phyloP scores from a whole-genome alignment of 2,888 invertebrate species.

The Monoplex corrugatus region DNA sequence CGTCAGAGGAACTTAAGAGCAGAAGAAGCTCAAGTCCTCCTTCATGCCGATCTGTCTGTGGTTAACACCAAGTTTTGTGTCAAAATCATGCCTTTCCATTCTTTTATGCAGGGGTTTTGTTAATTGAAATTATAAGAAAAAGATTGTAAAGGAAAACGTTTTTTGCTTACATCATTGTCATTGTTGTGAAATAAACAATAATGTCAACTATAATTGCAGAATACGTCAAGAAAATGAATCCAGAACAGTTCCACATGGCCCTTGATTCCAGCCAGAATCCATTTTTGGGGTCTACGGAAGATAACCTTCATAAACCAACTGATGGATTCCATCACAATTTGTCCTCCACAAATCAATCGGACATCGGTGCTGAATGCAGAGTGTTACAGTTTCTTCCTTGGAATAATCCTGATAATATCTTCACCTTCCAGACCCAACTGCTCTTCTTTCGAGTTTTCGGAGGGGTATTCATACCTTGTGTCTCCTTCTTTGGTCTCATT shows the following conservation, averaged over 20 bases:
- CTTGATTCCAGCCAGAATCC: not conserved
- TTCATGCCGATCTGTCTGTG: too few relatives aligned
- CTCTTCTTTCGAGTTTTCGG: not conserved
- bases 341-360: not conserved
- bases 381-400: constrained; percentile 1
- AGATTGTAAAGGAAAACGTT: too few relatives aligned
- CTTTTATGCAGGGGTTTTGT: too few relatives aligned
- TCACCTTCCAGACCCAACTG: not conserved
- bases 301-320: not conserved
- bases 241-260: not conserved
- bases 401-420: not conserved
- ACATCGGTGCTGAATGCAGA: not conserved
- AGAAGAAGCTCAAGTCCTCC: too few relatives aligned
- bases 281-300: too few relatives aligned
- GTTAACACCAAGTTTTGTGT: too few relatives aligned
- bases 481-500: not conserved
- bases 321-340: not conserved
- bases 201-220: not conserved
- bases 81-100: too few relatives aligned
- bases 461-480: not conserved
- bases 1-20: too few relatives aligned
- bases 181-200: too few relatives aligned
- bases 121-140: too few relatives aligned
- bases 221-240: not conserved
- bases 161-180: too few relatives aligned